These are phyloP conservation scores for Amia ocellicauda DNA, from an alignment of 2,113 vertebrate species.

Conservation along the genomic window DNA sequence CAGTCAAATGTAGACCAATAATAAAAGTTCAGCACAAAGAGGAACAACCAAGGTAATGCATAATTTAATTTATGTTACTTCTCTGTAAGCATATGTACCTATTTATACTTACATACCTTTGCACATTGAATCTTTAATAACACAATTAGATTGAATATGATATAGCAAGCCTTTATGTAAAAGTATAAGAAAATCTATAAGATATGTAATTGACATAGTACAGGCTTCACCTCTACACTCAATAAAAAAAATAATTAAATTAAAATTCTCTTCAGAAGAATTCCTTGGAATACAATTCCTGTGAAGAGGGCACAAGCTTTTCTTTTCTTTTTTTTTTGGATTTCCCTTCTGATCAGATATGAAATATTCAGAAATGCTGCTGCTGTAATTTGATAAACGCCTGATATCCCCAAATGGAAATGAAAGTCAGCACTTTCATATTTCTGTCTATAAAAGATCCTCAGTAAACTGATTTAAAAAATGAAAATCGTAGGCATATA, in stretches of 20 bases:
- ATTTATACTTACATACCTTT: not conserved
- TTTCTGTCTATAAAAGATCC: constrained; percentile 75
- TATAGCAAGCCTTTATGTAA: not conserved
- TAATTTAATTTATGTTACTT: too few species aligned
- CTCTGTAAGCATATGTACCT: too few species aligned
- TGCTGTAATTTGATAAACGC: constrained; percentile 90
- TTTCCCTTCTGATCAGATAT: constrained; percentile 83
- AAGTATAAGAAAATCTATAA: not conserved
- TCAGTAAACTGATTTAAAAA: constrained; percentile 72
- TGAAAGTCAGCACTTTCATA: constrained; percentile 85
- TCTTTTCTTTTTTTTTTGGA: too few species aligned
- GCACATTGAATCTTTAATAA: not conserved
- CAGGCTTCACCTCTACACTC: not conserved
- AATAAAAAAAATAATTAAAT: constrained; percentile 1
- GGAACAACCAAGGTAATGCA: too few species aligned
- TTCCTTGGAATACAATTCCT: not conserved
- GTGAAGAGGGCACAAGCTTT: too few species aligned
- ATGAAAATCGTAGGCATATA: constrained; percentile 74
- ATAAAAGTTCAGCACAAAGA: too few species aligned
- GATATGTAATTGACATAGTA: not conserved
- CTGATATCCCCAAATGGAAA: constrained; percentile 86
- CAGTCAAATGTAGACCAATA: too few species aligned
- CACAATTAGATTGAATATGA: not conserved
- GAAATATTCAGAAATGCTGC: constrained; percentile 84
- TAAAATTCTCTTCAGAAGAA: not conserved